Base-by-base conservation (phyloP, 2,888 invertebrate genomes). In the Ephialtes manifestator region DNA sequence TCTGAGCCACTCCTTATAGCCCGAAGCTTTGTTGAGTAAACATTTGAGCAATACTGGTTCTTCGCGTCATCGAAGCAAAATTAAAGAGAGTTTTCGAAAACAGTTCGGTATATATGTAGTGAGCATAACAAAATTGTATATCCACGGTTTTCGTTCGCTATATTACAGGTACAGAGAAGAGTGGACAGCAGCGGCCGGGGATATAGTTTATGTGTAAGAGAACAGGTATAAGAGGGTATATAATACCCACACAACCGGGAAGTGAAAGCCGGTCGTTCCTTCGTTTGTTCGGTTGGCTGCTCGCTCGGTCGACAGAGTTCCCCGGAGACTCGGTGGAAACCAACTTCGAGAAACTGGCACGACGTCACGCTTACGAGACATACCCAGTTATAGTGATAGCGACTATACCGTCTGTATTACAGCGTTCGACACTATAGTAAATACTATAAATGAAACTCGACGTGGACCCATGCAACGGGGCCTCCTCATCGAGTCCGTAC, bases 231-330 rank as follows among this genome's bases (percentile, higher is more conserved):
- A 24, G 60, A 51, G 68, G 15, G 39, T 78, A 60, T 78, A 60
- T 24, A 24, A 24, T 63, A 70, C 70, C n/a, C 60, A 79, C 74
- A 83, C 83, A 79, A 79, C 68, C 63, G 74, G 70, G 74, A 83
- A 83, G 83, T 83, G 83, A 83, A 83, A 83, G 83, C 79, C 83
- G 60, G 78, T 51, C 83, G 83, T 70, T 68, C 48, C 51, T 74
- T 67, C 83, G 78, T 74, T 78, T 60, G 63, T 58, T 74, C 68
- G 53, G 28, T 71, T 55, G 78, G 65, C 48, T 24, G 63, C 51
- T 55, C 60, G 77, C n/a, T 53, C 76, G 51, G 43, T 67, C 55
- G 72, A 48, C 43, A 39, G 10, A 43, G 74, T 68, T 68, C 24
- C 39, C 46, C 76, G 43, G 43, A 39, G 53, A 24, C 53, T 31